Conservation (phyloP, 2,113 vertebrate genomes). For the Antechinus stuartii region DNA sequence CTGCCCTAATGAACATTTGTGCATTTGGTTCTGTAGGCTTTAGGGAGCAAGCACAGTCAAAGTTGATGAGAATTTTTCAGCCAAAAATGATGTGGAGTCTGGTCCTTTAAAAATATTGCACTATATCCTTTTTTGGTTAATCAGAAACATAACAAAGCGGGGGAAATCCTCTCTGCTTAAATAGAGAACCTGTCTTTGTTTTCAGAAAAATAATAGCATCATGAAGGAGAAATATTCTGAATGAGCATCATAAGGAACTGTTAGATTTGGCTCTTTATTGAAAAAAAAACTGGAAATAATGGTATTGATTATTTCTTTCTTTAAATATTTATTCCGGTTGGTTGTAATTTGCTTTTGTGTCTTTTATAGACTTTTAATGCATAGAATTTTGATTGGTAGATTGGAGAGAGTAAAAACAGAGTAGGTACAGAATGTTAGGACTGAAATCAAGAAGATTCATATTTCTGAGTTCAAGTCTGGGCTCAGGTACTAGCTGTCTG, state of each 20-base stretch:
- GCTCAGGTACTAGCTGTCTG: neutral
- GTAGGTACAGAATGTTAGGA: neutral
- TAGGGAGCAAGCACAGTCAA: neutral
- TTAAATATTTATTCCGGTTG: neutral
- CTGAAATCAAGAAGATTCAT: neutral
- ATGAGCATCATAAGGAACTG: neutral
- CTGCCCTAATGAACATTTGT: constrained; percentile 24
- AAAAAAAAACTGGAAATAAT: neutral
- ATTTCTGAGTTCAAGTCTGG: neutral
- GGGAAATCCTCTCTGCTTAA: neutral
- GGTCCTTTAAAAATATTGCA: constrained; percentile 1
- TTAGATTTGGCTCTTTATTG: neutral
- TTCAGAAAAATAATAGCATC: neutral
- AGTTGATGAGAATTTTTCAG: neutral
- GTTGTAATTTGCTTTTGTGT: neutral
- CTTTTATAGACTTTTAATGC: neutral
- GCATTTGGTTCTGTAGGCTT: neutral
- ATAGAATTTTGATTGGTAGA: neutral
- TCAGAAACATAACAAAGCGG: neutral
- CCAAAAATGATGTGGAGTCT: neutral
- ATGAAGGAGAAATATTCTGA: neutral
- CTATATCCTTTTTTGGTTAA: neutral
- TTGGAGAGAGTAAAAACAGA: neutral
- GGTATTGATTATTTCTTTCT: neutral
- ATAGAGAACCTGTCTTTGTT: neutral